phyloP scores from a whole-genome alignment of 2,797 vertebrate species.

The Staurois parvus region DNA sequence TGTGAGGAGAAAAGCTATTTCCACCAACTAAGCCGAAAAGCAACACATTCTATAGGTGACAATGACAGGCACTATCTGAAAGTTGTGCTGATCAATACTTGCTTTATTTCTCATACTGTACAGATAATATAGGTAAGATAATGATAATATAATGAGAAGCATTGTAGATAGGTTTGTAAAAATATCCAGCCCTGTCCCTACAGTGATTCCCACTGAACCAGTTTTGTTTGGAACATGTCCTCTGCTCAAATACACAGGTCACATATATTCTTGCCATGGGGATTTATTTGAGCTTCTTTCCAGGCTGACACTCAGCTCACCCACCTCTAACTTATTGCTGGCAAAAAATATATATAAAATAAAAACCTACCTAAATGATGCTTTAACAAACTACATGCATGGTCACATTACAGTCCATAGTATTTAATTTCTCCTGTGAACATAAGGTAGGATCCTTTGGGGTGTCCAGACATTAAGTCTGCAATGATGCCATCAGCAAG shows the following conservation, averaged over 20 bases:
- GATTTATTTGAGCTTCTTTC: too few relatives aligned
- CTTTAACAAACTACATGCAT: too few relatives aligned
- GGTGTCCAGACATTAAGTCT: too few relatives aligned
- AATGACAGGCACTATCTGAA: slow-evolving; percentile 53
- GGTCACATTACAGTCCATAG: too few relatives aligned
- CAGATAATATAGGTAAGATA: background rate
- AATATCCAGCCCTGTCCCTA: slow-evolving; percentile 34
- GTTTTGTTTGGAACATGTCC: background rate
- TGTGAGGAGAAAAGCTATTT: slow-evolving; percentile 38
- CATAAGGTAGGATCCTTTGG: too few relatives aligned
- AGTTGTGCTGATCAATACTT: slow-evolving; percentile 48
- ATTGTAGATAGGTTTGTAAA: slow-evolving; percentile 28
- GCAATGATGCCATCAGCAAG: too few relatives aligned
- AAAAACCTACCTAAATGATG: too few relatives aligned
- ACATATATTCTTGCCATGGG: background rate
- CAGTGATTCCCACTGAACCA: slow-evolving; percentile 26
- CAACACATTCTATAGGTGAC: slow-evolving; percentile 58
- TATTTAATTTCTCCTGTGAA: too few relatives aligned
- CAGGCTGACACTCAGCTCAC: too few relatives aligned
- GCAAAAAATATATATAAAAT: too few relatives aligned
- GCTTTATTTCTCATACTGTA: slow-evolving; percentile 23
- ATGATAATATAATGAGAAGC: slow-evolving; percentile 6
- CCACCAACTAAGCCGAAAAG: slow-evolving; percentile 45
- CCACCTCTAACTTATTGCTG: too few relatives aligned
- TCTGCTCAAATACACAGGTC: background rate